These are phyloP conservation scores for Eumerus sabulonum DNA, from an alignment of 2,888 invertebrate species.

Conservation along the genomic window DNA sequence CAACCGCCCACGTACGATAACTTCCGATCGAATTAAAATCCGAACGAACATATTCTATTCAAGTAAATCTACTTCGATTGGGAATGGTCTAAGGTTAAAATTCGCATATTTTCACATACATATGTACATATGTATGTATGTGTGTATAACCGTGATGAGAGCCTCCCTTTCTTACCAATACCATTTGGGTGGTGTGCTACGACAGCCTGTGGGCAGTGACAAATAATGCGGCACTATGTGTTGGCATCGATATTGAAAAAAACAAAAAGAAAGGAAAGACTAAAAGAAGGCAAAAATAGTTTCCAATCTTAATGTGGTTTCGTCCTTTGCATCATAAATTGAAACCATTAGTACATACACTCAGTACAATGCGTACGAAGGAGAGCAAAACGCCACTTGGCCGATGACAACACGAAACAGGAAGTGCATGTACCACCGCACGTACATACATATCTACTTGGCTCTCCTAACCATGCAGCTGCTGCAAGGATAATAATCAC, in stretches of 20 bases:
- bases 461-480: conserved; percentile 39
- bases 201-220: too few species aligned
- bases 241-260: conserved; percentile 1
- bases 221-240: conserved; percentile 18
- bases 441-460: conserved; percentile 3
- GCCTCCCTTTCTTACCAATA: background rate
- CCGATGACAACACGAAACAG: conserved; percentile 24
- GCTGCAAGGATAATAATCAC: conserved; percentile 62
- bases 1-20: conserved; percentile 54
- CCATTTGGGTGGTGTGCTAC: background rate
- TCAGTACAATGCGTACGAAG: conserved; percentile 9
- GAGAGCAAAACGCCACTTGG: conserved; percentile 1
- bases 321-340: conserved; percentile 27
- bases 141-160: conserved; percentile 1
- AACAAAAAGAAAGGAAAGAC: too few species aligned
- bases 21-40: conserved; percentile 60
- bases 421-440: conserved; percentile 27
- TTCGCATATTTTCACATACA: conserved; percentile 26
- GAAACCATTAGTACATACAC: conserved; percentile 5
- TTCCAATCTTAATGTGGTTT: conserved; percentile 31
- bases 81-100: conserved; percentile 29
- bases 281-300: too few species aligned
- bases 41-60: conserved; percentile 23
- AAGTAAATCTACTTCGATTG: background rate
- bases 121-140: background rate